Conservation (phyloP, 2,797 vertebrate genomes). For the Apodemus agrarius region DNA sequence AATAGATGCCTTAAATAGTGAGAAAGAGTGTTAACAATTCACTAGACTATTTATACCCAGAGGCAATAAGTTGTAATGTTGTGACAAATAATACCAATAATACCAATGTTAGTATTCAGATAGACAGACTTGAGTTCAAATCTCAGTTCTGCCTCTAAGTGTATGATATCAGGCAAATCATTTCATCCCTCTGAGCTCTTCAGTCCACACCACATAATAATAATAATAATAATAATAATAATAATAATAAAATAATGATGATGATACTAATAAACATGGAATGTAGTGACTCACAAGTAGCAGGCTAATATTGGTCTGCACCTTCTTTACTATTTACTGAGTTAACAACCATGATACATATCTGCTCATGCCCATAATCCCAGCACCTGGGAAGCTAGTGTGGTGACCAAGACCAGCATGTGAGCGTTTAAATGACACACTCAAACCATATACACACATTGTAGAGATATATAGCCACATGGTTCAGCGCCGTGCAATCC, state of each 20-base stretch:
- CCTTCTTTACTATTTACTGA: not conserved
- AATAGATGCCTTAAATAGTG: slow-evolving; percentile 36
- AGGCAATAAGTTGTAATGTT: not conserved
- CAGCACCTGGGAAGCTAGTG: not conserved
- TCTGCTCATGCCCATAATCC: not conserved
- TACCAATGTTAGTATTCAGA: slow-evolving; percentile 3
- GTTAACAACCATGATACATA: not conserved
- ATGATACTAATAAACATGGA: not conserved
- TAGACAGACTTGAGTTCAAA: slow-evolving; percentile 32
- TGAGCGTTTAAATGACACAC: not conserved
- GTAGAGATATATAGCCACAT: not conserved
- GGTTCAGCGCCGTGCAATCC: not conserved
- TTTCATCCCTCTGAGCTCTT: not conserved
- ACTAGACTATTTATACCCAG: not conserved
- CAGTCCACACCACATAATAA: not conserved
- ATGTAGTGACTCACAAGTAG: not conserved
- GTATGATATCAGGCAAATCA: not conserved
- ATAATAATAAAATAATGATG: not conserved
- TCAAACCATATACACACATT: not conserved
- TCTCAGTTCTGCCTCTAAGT: not conserved
- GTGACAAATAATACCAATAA: not conserved
- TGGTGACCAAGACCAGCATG: not conserved
- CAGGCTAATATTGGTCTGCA: not conserved
- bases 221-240: not conserved
- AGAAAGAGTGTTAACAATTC: slow-evolving; percentile 12